Percentiles rank a stretch among this genome's conserved stretches.
phyloP scores from a whole-genome alignment of 2,888 invertebrate genomes.

The Melanostoma mellinum region DNA sequence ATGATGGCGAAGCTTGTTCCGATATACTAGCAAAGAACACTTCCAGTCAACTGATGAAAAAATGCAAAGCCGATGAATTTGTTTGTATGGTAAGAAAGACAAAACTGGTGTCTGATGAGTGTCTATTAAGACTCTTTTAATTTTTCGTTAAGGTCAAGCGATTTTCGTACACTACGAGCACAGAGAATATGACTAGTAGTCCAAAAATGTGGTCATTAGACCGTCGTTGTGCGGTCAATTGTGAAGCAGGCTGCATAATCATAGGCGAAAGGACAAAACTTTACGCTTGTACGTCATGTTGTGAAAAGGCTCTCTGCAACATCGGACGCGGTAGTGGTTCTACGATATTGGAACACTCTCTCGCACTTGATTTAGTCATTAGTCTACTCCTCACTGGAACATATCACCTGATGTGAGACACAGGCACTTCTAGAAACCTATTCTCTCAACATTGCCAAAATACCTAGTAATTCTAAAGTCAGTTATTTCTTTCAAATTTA shows the following conservation, averaged over 20 bases:
- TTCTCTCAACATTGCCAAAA: conserved; percentile 46
- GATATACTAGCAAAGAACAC: conserved; percentile 84
- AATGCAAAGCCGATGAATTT: conserved; percentile 89
- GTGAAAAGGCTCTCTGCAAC: conserved; percentile 90
- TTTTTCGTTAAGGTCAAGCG: conserved; percentile 85
- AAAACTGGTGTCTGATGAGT: not conserved
- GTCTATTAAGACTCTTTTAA: not conserved
- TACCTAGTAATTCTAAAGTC: conserved; percentile 5
- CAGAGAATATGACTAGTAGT: conserved; percentile 89
- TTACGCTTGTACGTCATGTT: conserved; percentile 93
- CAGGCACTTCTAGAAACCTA: not conserved
- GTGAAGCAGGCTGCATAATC: conserved; percentile 93
- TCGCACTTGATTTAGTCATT: conserved; percentile 11
- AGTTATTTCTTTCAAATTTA: conserved; percentile 36
- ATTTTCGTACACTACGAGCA: conserved; percentile 92
- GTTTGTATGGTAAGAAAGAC: conserved; percentile 88
- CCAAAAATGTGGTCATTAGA: conserved; percentile 92
- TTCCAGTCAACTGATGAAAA: conserved; percentile 85
- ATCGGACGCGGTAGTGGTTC: conserved; percentile 84
- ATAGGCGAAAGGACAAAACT: conserved; percentile 94
- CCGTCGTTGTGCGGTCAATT: conserved; percentile 91
- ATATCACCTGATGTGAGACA: conserved; percentile 51
- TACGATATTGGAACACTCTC: conserved; percentile 1
- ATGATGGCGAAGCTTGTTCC: conserved; percentile 88
- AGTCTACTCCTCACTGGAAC: conserved; percentile 38